phyloP scores from a whole-genome alignment of 2,888 invertebrate species.

The Andrena flavipes region DNA sequence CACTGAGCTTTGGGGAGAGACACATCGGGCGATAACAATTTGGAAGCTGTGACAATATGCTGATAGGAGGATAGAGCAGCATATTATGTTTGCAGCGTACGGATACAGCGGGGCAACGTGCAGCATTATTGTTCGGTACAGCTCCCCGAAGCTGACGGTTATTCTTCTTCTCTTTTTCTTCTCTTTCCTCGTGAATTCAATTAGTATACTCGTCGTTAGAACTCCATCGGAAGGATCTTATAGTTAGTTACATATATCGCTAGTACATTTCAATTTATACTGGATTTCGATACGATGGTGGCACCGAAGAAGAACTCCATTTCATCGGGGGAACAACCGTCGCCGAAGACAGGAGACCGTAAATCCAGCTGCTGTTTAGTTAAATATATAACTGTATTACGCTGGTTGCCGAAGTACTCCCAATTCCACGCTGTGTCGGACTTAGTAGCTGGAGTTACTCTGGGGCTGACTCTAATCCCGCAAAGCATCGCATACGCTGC shows the following conservation, averaged over 20 bases:
- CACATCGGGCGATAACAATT: slow-evolving; percentile 56
- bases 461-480: slow-evolving; percentile 96
- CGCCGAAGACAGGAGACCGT: slow-evolving; percentile 22
- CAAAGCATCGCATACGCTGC: slow-evolving; percentile 97
- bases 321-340: background rate
- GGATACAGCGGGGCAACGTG: background rate
- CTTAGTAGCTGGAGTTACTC: slow-evolving; percentile 94
- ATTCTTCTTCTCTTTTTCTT: background rate
- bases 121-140: background rate
- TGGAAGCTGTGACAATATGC: slow-evolving; percentile 12
- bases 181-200: background rate
- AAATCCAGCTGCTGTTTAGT: slow-evolving; percentile 5
- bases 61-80: slow-evolving; percentile 33
- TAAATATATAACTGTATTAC: slow-evolving; percentile 86
- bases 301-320: slow-evolving; percentile 7
- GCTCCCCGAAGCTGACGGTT: background rate
- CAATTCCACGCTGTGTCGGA: slow-evolving; percentile 91
- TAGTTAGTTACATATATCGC: background rate
- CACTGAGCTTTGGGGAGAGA: slow-evolving; percentile 49
- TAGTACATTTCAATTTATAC: background rate
- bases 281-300: slow-evolving; percentile 36
- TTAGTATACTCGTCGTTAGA: background rate
- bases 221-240: background rate
- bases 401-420: slow-evolving; percentile 90
- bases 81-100: slow-evolving; percentile 15